These are phyloP conservation scores for Aphodius granarius DNA, from an alignment of 2,888 invertebrate species.

Conservation along the genomic window DNA sequence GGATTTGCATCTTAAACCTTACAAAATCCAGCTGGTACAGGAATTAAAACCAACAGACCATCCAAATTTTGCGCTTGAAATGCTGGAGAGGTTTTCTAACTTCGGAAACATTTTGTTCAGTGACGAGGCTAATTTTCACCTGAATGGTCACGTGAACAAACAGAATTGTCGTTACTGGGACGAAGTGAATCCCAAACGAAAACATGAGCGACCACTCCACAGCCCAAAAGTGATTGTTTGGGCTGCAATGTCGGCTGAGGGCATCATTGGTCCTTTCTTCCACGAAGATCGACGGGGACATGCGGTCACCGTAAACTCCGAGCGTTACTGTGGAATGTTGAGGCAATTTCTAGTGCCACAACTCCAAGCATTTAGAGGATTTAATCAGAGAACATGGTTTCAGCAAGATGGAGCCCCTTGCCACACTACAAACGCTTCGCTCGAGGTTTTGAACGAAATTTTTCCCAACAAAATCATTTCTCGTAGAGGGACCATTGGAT, in stretches of 20 bases:
- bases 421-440: background rate
- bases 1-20: too few relatives aligned
- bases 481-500: too few relatives aligned
- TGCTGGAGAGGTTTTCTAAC: background rate
- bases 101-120: slow-evolving; percentile 7
- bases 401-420: slow-evolving; percentile 1
- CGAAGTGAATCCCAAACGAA: too few relatives aligned
- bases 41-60: too few relatives aligned
- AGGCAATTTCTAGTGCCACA: slow-evolving; percentile 10
- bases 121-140: too few relatives aligned
- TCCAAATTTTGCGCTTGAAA: slow-evolving; percentile 16
- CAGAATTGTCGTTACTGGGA: too few relatives aligned
- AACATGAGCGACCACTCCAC: slow-evolving; percentile 9
- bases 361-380: slow-evolving; percentile 11
- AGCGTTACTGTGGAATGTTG: slow-evolving; percentile 9
- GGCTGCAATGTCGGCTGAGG: slow-evolving; percentile 7
- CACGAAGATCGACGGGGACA: too few relatives aligned
- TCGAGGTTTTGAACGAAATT: slow-evolving; percentile 4
- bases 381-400: slow-evolving; percentile 6
- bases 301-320: too few relatives aligned
- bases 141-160: too few relatives aligned
- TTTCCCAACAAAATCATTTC: background rate
- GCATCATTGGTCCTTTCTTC: too few relatives aligned
- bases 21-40: too few relatives aligned
- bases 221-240: slow-evolving; percentile 4